Evolutionary conservation across 2,113 vertebrate genomes (phyloP).

Genomic region (Indicator indicator): DNA sequence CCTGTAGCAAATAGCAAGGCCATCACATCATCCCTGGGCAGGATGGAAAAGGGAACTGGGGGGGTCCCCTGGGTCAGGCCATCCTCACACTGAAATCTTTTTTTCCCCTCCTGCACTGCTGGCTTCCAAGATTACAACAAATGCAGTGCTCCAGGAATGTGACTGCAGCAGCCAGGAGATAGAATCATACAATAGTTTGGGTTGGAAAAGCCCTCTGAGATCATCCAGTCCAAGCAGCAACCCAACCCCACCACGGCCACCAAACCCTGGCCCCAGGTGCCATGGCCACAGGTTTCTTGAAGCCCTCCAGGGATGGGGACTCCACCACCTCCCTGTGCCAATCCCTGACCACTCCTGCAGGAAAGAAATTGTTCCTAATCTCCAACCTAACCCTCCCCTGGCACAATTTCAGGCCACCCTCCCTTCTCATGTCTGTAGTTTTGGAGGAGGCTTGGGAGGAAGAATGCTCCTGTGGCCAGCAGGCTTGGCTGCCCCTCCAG

Average conservation of each 20-base stretch:
- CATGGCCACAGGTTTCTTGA: too few species aligned
- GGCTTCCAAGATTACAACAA: not conserved
- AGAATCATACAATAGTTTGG: too few species aligned
- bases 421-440: not conserved
- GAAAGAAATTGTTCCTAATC: too few species aligned
- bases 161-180: not conserved
- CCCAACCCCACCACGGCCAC: too few species aligned
- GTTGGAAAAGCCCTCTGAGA: too few species aligned
- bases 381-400: too few species aligned
- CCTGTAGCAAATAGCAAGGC: not conserved
- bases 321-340: too few species aligned
- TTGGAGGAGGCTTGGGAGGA: not conserved
- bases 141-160: rapidly evolving
- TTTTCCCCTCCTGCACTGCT: not conserved
- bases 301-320: too few species aligned
- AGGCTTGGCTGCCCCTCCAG: not conserved
- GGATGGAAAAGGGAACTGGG: not conserved
- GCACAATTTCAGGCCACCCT: not conserved
- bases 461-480: not conserved
- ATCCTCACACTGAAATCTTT: rapidly evolving
- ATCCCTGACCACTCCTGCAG: too few species aligned
- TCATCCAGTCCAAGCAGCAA: too few species aligned
- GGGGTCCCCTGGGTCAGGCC: not conserved
- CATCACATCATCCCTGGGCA: not conserved
- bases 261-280: too few species aligned